Evolutionary conservation across 2,888 invertebrate species (phyloP).

Genomic region (Pocota personata): DNA sequence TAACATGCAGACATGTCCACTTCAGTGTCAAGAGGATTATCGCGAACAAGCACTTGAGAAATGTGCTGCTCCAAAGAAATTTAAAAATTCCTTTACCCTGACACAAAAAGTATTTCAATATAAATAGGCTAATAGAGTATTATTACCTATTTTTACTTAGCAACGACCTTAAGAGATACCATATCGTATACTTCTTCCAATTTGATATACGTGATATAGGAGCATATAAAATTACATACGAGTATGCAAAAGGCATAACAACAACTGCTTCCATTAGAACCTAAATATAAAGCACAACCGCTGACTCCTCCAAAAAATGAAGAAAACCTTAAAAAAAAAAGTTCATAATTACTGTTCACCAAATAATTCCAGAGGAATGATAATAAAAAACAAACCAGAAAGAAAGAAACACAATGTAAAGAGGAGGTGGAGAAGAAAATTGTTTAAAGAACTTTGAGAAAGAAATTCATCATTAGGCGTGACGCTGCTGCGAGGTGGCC

Average conservation of each 20-base stretch:
- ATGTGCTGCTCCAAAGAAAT: background rate
- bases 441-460: background rate
- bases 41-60: constrained; percentile 31
- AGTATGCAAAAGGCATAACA: constrained; percentile 13
- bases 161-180: background rate
- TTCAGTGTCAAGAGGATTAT: constrained; percentile 31
- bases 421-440: background rate
- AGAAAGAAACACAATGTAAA: background rate
- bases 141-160: background rate
- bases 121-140: background rate
- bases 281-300: background rate
- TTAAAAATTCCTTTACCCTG: constrained; percentile 3
- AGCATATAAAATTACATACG: background rate
- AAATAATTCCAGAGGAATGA: background rate
- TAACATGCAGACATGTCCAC: constrained; percentile 13
- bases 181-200: background rate
- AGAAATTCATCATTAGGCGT: constrained; percentile 26
- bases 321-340: constrained; percentile 1
- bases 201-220: constrained; percentile 5
- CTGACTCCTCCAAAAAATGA: background rate
- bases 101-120: background rate
- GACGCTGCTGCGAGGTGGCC: background rate
- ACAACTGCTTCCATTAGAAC: background rate
- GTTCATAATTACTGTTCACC: constrained; percentile 32
- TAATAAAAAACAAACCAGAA: background rate